Percentiles rank a stretch among this genome's conserved stretches.
phyloP scores from a whole-genome alignment of 2,797 vertebrate species.

The Margarornis squamiger region DNA sequence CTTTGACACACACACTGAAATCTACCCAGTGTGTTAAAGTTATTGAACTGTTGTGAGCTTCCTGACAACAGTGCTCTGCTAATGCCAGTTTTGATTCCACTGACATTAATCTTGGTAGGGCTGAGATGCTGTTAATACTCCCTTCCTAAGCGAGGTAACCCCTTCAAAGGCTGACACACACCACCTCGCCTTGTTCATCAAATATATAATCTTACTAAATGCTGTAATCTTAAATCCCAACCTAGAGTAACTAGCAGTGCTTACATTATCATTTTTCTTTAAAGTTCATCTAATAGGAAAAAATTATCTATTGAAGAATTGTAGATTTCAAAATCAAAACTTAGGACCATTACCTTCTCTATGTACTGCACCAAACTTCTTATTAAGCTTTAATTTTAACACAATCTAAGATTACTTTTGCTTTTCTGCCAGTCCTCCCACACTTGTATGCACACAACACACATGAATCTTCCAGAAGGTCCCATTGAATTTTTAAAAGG shows the following conservation, averaged over 20 bases:
- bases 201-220: conserved; percentile 70
- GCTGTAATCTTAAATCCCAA: conserved; percentile 66
- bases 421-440: conserved; percentile 33
- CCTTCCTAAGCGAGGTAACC: conserved; percentile 63
- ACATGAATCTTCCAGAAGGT: conserved; percentile 38
- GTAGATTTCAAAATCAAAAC: conserved; percentile 31
- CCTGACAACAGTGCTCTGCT: conserved; percentile 34
- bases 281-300: conserved; percentile 64
- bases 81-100: conserved; percentile 46
- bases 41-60: conserved; percentile 36
- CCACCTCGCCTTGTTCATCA: conserved; percentile 68
- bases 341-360: conserved; percentile 59
- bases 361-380: conserved; percentile 30
- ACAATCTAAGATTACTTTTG: conserved; percentile 32
- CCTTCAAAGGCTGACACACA: conserved; percentile 60
- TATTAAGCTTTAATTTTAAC: conserved; percentile 47
- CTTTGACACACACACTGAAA: conserved; percentile 33
- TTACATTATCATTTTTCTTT: conserved; percentile 73
- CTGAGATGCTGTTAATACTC: conserved; percentile 71
- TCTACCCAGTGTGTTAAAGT: conserved; percentile 35
- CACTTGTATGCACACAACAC: background rate
- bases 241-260: conserved; percentile 45
- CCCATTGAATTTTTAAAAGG: conserved; percentile 33
- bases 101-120: conserved; percentile 64
- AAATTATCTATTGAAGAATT: conserved; percentile 54